Percentiles rank a stretch among this genome's conserved stretches.
Conservation (phyloP, 2,888 invertebrate species). For the Agonum fuliginosum region DNA sequence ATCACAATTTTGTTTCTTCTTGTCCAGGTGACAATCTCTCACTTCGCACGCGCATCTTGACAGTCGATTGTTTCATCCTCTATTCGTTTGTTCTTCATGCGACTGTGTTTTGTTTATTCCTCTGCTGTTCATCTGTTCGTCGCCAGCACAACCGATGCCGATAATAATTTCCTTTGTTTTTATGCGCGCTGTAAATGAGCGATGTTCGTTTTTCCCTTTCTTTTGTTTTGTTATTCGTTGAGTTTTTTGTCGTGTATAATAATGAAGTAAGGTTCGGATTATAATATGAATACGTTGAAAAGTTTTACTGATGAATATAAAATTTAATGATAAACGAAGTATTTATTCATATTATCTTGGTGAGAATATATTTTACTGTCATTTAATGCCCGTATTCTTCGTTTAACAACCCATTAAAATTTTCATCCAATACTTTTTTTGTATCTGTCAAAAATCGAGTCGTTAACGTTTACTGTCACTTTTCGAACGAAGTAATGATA, state of each 20-base stretch:
- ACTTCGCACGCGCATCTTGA: constrained; percentile 1
- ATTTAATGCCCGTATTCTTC: too few species aligned
- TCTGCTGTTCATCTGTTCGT: not conserved
- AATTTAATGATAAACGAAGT: constrained; percentile 1
- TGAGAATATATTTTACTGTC: too few species aligned
- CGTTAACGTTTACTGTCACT: too few species aligned
- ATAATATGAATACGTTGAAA: not conserved
- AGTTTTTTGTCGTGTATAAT: constrained; percentile 7
- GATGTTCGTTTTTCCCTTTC: constrained; percentile 30
- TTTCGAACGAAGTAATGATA: too few species aligned
- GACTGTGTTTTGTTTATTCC: constrained; percentile 13
- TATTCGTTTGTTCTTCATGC: not conserved
- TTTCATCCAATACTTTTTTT: too few species aligned
- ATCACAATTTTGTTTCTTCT: too few species aligned
- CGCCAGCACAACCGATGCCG: not conserved
- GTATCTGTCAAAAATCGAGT: too few species aligned
- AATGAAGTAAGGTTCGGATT: constrained; percentile 6
- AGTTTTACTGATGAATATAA: constrained; percentile 10
- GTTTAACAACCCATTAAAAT: too few species aligned
- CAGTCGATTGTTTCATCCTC: constrained; percentile 21
- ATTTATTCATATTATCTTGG: too few species aligned
- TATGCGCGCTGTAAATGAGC: constrained; percentile 41
- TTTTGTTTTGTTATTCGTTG: constrained; percentile 32
- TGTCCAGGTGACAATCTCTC: constrained; percentile 14
- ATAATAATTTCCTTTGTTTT: constrained; percentile 54